Base-by-base conservation (phyloP, 1,140 invertebrate genomes). In the Drosophila miranda region DNA sequence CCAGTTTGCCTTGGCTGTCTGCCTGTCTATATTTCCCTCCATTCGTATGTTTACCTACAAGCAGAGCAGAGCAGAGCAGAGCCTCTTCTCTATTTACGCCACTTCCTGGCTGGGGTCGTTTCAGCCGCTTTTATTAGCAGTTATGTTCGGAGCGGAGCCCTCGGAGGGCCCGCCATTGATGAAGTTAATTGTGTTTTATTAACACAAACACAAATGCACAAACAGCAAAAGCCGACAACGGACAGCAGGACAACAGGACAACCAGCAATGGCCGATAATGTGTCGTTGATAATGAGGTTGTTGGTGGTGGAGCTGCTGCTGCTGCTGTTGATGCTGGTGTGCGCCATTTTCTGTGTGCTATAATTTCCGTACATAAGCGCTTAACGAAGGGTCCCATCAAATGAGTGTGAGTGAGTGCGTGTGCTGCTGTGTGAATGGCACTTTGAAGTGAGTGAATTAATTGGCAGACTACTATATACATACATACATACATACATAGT, bases 131-230 rank as follows among this genome's bases (percentile, higher is more conserved):
- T 86, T 86, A 86, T 87, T 87, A 87, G 82, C 82, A 87, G 78
- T 87, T 86, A 87, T 86, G 82, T 67, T 74, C 74, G 60, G 44
- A 21, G 42, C 69, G 63, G 44, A 21, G 42, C 73, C 48, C 57
- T 69, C 48, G 49, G 11, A 38, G 34, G 34, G 34, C 53, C 64
- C 63, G 69, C 87, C 88, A 90, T 90, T 90, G 89, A 90, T 90
- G 75, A 82, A 90, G 80, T 86, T 90, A 90, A 90, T 90, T 90
- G 89, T 90, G 89, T 90, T 90, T 90, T 90, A 90, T 90, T 90
- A 90, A 89, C 89, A 90, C 88, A 90, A 90, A 90, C 88, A 86
- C 82, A 86, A 77, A 71, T 81, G 73, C 81, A 53, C 80, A 87
- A 87, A 86, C 78, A 87, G 60, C 23, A 64, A 56, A 53, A 59